Evolutionary conservation across 2,113 vertebrate species (phyloP).

Genomic region (Bubalus kerabau): DNA sequence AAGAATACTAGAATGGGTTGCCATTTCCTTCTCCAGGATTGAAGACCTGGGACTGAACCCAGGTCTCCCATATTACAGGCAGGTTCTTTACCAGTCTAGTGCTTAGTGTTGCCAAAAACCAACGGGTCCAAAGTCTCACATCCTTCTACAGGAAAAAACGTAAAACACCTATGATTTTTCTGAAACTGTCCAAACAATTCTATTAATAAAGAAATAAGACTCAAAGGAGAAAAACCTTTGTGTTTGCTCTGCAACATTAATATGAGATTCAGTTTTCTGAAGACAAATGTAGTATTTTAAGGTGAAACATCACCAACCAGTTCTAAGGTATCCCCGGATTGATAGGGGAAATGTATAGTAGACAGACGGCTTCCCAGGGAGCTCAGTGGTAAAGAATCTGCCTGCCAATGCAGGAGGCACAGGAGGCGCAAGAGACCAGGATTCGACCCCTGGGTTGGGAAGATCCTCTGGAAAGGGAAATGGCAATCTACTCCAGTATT

Average conservation of each 20-base stretch:
- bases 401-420: background rate
- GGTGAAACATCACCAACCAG: background rate
- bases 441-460: background rate
- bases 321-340: rapidly evolving
- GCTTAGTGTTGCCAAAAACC: background rate
- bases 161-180: background rate
- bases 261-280: background rate
- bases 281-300: rapidly evolving
- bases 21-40: background rate
- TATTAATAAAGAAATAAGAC: background rate
- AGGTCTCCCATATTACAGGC: background rate
- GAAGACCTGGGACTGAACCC: background rate
- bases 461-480: background rate
- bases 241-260: rapidly evolving
- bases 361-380: background rate
- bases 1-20: background rate
- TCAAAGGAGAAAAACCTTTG: background rate
- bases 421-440: background rate
- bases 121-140: too few relatives aligned
- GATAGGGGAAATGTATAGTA: rapidly evolving
- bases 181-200: background rate
- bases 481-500: background rate
- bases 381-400: background rate
- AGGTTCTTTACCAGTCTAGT: background rate
- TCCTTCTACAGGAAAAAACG: background rate